Base-by-base conservation (phyloP, 2,113 vertebrate species). In the Myotis yumanensis region DNA sequence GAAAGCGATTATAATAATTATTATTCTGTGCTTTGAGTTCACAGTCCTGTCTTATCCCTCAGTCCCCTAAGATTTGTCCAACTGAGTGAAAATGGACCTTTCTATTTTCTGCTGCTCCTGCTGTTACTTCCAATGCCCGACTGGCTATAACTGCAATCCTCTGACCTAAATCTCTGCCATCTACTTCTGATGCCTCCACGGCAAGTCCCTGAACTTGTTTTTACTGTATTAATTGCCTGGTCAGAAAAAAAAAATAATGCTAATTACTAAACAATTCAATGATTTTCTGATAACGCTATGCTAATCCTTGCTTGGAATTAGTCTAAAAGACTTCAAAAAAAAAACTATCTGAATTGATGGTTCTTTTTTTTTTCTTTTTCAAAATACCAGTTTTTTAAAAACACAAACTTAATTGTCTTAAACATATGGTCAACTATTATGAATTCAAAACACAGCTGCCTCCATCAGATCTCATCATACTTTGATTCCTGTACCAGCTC, bases 161-260 rank as follows among this genome's bases (percentile, higher is more conserved):
- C 84, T 25, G n/a, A 93, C 66, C 57, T 57, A 51, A 91, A 75
- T 69, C 64, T 90, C 32, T 68, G 69, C 37, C 46, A 51, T 52
- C 80, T 94, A 91, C 43, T 94, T 93, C 59, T 96, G 14, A 64
- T 43, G 23, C 93, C 30, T 62, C 46, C 80, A 94, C 11, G 54
- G 51, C 11, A 86, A 89, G 59, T 69, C 48, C 69, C 46, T 46
- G 30, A 86, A 96, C 46, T 84, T 91, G 43, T 51, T 91, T 48
- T 92, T 51, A 82, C 5, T 84, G 11, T 43, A 69, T 25, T 80
- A 82, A 88, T 69, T 82, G n/a, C 71, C 81, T 71, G 12, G 3
- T 93, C 73, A 83, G 84, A 37, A 91, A 59, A 17, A 59, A 17
- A 91, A 91, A n/a, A 48, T 20, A 93, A 69, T 51, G 18, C 28